Base-by-base conservation (phyloP, 92 coral and sea anemone species). In the Blastomussa wellsi region DNA sequence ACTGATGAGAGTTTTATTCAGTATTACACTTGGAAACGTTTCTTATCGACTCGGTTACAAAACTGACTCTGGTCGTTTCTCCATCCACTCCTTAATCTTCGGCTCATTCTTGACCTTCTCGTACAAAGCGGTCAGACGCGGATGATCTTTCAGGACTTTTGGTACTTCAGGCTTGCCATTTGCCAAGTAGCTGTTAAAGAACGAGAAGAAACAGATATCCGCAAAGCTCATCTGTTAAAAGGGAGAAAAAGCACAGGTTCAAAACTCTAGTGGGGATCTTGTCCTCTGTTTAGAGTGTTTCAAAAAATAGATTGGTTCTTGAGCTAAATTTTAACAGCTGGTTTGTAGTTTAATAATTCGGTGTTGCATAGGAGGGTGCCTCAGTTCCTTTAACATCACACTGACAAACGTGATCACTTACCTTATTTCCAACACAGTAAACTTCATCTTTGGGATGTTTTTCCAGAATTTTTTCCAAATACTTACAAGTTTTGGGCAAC, bases 171-270 rank as follows among this genome's bases (percentile, higher is more conserved):
- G 82, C 73, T 90, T 69, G 26, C 86, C 93, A 16, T 47, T 55
- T 12, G 77, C 82, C 24, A 83, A 32, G 71, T 86, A 90, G 24
- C 76, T 86, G 81, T 90, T 90, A 68, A 73, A 85, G 74, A 90
- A 86, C n/a, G 90, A 67, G 70, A 90, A 90, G 74, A 87, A 87
- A 53, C 78, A 70, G 59, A 90, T 90, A 57, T 90, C 93, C 38
- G 91, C 93, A 74, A 67, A 90, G 49, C 90, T 90, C 62, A 90
- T 77, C 93, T 90, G 80, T 52, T 9, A 47, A 44, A 65, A 76
- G 64, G 10, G 44, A 53, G 7, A 42, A 67, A 57, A 57, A 22
- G 7, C 17, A 57, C 29, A 24, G 11, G 20, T 16, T 55, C 24
- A 55, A 19, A 55, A 20, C n/a, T 22, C 17, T 55, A 53, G 5